A percentile compares a stretch with the other conserved stretches of the same genome.
Evolutionary conservation across 2,888 invertebrate species (phyloP).

Genomic region (Perizoma affinitatum): DNA sequence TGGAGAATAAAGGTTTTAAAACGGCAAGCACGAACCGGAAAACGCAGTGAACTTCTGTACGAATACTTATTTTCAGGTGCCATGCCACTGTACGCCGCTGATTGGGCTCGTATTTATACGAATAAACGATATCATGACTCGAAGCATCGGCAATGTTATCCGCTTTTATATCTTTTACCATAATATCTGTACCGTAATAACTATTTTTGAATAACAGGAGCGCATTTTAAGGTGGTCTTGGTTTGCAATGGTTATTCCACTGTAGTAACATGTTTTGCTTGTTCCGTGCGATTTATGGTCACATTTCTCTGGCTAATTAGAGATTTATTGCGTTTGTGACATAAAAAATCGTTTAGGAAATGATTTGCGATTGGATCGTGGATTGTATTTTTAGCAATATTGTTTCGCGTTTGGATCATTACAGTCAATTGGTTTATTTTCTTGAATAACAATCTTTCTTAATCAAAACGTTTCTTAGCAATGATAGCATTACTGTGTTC

Average conservation of each 20-base stretch:
- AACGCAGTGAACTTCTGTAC: no score
- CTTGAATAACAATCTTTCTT: no score
- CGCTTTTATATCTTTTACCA: neutral
- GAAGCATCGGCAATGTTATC: conserved; percentile 11
- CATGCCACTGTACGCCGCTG: no score
- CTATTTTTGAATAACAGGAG: neutral
- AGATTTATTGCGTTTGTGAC: conserved; percentile 24
- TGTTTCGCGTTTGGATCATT: no score
- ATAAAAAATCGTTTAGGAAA: conserved; percentile 19
- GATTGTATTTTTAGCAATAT: no score
- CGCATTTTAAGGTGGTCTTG: conserved; percentile 1
- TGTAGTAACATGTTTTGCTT: conserved; percentile 34
- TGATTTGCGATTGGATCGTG: conserved; percentile 6
- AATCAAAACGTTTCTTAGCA: no score
- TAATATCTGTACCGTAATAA: neutral
- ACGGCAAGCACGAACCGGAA: no score
- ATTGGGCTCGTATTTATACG: conserved; percentile 13
- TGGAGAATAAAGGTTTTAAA: no score
- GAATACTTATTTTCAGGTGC: no score
- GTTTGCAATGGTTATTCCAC: conserved; percentile 29
- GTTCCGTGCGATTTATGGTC: conserved; percentile 33
- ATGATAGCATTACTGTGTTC: no score
- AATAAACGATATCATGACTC: conserved; percentile 19
- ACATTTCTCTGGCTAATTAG: conserved; percentile 32
- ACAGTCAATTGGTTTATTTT: no score